These are phyloP conservation scores for Melanotaenia parkinsoni DNA, from an alignment of 2,797 vertebrate genomes.

Conservation along the genomic window DNA sequence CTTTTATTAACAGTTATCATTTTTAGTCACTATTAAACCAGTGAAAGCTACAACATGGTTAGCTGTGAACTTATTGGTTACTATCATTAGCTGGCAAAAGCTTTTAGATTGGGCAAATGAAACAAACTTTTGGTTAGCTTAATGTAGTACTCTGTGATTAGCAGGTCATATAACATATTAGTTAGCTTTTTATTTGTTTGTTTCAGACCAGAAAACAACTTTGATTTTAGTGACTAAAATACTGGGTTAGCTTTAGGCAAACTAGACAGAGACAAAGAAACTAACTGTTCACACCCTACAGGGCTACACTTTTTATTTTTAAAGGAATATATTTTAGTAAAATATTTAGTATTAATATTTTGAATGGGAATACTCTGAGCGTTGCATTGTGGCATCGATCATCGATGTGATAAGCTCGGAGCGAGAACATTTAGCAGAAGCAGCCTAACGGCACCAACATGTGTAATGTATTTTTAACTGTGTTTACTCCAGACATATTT, in stretches of 20 bases:
- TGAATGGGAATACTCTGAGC: not conserved
- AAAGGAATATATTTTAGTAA: not conserved
- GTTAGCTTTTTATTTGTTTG: not conserved
- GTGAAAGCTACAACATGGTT: not conserved
- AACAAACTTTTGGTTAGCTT: not conserved
- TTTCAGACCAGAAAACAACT: not conserved
- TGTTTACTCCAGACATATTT: not conserved
- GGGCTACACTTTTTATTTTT: not conserved
- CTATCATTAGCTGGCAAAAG: not conserved
- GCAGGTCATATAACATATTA: not conserved
- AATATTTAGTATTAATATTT: not conserved
- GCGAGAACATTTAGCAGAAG: not conserved
- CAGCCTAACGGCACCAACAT: not conserved
- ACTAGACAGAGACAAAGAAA: not conserved
- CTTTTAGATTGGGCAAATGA: not conserved
- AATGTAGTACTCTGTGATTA: not conserved
- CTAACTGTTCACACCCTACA: not conserved
- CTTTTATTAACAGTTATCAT: too few species aligned
- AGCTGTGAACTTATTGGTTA: not conserved
- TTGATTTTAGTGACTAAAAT: too few species aligned
- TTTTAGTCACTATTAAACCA: not conserved
- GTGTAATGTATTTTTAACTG: conserved; percentile 9
- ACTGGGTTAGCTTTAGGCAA: not conserved
- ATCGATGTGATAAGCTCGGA: not conserved
- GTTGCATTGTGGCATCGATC: not conserved